Evolutionary conservation across 92 coral and sea anemone genomes (phyloP).

Genomic region (Isaurus tuberculatus): DNA sequence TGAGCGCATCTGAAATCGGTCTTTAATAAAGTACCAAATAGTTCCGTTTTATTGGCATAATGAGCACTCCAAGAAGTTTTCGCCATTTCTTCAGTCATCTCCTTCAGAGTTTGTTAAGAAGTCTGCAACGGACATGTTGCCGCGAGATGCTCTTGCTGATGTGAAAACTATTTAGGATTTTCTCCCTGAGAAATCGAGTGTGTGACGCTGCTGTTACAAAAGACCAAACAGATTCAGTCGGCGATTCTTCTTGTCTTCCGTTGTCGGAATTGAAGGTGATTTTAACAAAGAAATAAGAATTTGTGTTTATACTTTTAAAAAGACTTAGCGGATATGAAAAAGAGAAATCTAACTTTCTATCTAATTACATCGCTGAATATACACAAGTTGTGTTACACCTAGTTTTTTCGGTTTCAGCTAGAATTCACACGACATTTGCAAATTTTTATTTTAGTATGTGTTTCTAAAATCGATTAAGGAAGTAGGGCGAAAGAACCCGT

Average conservation of each 20-base stretch:
- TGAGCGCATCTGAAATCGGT: neutral
- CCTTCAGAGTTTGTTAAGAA: neutral
- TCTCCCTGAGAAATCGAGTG: neutral
- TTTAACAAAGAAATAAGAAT: neutral
- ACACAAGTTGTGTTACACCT: neutral
- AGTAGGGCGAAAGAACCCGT: neutral
- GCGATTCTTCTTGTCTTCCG: neutral
- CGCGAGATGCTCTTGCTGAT: neutral
- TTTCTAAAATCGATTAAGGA: neutral
- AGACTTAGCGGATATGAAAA: neutral
- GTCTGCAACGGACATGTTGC: neutral
- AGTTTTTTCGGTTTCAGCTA: neutral
- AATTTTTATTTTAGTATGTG: neutral
- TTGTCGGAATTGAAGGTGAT: neutral
- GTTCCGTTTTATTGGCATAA: neutral
- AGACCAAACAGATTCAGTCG: neutral
- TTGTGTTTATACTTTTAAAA: neutral
- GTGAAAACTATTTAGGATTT: neutral
- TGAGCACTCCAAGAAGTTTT: constrained; percentile 3
- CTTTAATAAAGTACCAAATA: neutral
- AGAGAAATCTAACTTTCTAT: neutral
- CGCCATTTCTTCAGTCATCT: neutral
- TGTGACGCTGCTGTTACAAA: constrained; percentile 5
- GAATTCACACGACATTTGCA: neutral
- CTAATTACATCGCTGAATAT: neutral